Base-by-base conservation (phyloP, 2,888 invertebrate species). In the Platypus cylindrus region DNA sequence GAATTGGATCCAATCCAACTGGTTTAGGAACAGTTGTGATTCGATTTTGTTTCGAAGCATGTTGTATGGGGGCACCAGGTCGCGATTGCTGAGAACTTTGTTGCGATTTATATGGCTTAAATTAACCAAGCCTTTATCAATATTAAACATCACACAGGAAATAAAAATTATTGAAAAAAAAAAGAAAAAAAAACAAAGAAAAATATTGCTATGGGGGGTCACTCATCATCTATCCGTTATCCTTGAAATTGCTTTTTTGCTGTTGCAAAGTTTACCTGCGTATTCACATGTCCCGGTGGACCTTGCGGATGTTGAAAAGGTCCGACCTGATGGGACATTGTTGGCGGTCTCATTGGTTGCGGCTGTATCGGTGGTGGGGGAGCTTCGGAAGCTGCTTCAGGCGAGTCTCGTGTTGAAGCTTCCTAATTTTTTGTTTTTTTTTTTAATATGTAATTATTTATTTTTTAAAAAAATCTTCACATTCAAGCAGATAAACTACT, bases 21-120 rank as follows among this genome's bases (percentile, higher is more conserved):
- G 98, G 98, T 59, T 93, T 91, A 3, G 85, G 77, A 32, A 95
- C 71, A 3, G 91, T 84, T 0, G 95, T 91, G 2, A 93, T 71
- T 24, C 91, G 75, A 53, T 80, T 81, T 40, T 81, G 81, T 52
- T 82, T 82, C 0, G 37, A 38, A 14, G 38, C 18, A 27, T 43
- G 58, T 60, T 42, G 52, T 44, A 26, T 45, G 37, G 41, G 45
- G 40, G 38, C 47, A 8, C 35, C 47, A 11, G 41, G 48, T 36
- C 46, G 46, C 37, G 49, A 46, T 20, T 46, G 53, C 37, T 47
- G 52, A 26, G 28, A 42, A 41, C 31, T 41, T 37, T 58, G 56
- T 25, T 31, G 31, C 18, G 31, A 14, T 31, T 41, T 38, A 30
- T 41, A 36, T 22, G 31, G 37, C 39, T 39, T 30, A 23, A 37